These are phyloP conservation scores for Myiotriccus ornatus DNA, from an alignment of 2,797 vertebrate genomes.

Conservation along the genomic window DNA sequence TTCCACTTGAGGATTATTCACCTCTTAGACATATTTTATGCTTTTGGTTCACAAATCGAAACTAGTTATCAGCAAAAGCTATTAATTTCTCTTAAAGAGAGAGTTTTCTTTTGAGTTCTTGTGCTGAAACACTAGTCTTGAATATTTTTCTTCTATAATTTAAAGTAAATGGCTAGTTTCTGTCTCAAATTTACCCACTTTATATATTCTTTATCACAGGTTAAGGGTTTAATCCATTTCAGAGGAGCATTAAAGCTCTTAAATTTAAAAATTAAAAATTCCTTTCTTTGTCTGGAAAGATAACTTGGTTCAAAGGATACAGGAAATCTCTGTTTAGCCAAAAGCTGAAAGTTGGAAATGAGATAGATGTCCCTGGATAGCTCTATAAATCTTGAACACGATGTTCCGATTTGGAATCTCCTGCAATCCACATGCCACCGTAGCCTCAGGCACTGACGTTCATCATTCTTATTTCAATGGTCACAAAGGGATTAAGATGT, in stretches of 20 bases:
- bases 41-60: constrained; percentile 57
- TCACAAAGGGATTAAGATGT: not conserved
- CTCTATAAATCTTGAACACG: not conserved
- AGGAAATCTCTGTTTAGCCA: constrained; percentile 14
- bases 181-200: constrained; percentile 12
- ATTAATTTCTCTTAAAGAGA: constrained; percentile 55
- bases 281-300: not conserved
- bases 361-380: not conserved
- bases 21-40: constrained; percentile 26
- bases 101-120: constrained; percentile 10
- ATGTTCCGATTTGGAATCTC: not conserved
- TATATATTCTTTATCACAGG: not conserved
- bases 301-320: not conserved
- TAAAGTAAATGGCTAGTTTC: not conserved
- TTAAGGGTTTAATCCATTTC: constrained; percentile 9
- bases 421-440: not conserved
- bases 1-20: constrained; percentile 65
- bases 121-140: constrained; percentile 18
- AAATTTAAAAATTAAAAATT: not conserved
- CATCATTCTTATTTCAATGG: not conserved
- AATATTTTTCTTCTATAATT: constrained; percentile 43
- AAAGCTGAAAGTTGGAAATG: constrained; percentile 18
- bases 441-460: not conserved
- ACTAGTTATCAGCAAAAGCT: constrained; percentile 26
- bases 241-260: not conserved